Evolutionary conservation across 2,888 invertebrate genomes (phyloP).

Genomic region (Caenorhabditis afra): DNA sequence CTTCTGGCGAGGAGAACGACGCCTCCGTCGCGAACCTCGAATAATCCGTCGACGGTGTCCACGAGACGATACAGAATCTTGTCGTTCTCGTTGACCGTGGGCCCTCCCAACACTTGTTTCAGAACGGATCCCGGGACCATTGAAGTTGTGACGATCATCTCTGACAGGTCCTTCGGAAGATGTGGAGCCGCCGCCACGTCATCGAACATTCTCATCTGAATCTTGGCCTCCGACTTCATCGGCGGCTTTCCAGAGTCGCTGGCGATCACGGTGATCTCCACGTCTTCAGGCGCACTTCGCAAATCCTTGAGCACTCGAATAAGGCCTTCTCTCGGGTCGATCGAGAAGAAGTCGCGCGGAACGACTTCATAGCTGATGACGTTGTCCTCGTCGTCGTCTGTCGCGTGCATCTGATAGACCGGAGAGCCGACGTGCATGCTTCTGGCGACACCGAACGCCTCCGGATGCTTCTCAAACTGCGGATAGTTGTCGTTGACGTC

Average conservation of each 20-base stretch:
- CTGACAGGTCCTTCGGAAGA: constrained; percentile 20
- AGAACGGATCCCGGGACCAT: constrained; percentile 39
- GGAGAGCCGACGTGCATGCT: constrained; percentile 41
- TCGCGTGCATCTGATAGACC: constrained; percentile 62
- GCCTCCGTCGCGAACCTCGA: constrained; percentile 66
- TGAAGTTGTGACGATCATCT: constrained; percentile 16
- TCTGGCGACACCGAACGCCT: constrained; percentile 57
- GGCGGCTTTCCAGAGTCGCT: constrained; percentile 74
- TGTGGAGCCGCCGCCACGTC: constrained; percentile 32
- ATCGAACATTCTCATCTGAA: constrained; percentile 53
- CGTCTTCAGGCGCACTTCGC: constrained; percentile 45
- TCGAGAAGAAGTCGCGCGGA: constrained; percentile 57
- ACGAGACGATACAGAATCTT: constrained; percentile 36
- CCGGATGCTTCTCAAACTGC: constrained; percentile 63
- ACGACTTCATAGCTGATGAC: constrained; percentile 64
- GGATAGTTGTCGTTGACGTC: constrained; percentile 79
- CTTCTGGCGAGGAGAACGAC: constrained; percentile 61
- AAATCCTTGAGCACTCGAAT: constrained; percentile 56
- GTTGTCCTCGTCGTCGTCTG: constrained; percentile 69
- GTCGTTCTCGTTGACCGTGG: constrained; percentile 27
- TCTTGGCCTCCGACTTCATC: constrained; percentile 59
- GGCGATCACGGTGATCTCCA: constrained; percentile 66
- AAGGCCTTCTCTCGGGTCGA: constrained; percentile 59
- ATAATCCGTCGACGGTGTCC: constrained; percentile 18
- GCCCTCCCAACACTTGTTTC: constrained; percentile 42